A percentile compares a stretch with the other conserved stretches of the same genome.
Conservation (phyloP, 2,797 vertebrate genomes). For the Xyrichtys novacula region DNA sequence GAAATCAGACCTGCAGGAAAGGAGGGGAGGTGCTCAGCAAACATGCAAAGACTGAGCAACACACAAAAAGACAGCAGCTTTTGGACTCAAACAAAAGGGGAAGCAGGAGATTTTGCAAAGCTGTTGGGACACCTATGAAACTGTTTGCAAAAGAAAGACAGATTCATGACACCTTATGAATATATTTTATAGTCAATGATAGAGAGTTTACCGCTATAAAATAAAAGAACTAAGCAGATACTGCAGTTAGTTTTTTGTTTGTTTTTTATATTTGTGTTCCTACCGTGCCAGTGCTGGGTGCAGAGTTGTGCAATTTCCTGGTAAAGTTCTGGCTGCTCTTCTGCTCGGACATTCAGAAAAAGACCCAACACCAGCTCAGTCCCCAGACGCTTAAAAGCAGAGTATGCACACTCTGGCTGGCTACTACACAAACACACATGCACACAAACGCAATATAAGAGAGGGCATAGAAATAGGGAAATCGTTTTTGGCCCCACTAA, state of each 20-base stretch:
- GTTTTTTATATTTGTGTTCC: background rate
- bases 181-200: background rate
- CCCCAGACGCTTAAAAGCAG: slow-evolving; percentile 72
- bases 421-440: slow-evolving; percentile 37
- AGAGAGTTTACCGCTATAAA: background rate
- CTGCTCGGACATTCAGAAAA: slow-evolving; percentile 74
- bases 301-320: slow-evolving; percentile 76
- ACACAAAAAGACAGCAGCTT: background rate
- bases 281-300: slow-evolving; percentile 82
- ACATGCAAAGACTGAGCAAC: background rate
- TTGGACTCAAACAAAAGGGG: slow-evolving; percentile 12
- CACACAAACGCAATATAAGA: slow-evolving; percentile 24
- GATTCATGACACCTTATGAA: no score
- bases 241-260: background rate
- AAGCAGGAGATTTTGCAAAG: slow-evolving; percentile 33
- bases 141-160: background rate
- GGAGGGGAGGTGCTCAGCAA: background rate
- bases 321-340: slow-evolving; percentile 73
- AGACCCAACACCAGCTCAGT: slow-evolving; percentile 79
- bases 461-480: no score
- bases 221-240: background rate
- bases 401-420: slow-evolving; percentile 67
- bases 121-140: background rate
- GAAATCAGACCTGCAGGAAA: slow-evolving; percentile 77
- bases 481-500: no score